phyloP scores from a whole-genome alignment of 2,113 vertebrate species.

The Pedetes capensis region DNA sequence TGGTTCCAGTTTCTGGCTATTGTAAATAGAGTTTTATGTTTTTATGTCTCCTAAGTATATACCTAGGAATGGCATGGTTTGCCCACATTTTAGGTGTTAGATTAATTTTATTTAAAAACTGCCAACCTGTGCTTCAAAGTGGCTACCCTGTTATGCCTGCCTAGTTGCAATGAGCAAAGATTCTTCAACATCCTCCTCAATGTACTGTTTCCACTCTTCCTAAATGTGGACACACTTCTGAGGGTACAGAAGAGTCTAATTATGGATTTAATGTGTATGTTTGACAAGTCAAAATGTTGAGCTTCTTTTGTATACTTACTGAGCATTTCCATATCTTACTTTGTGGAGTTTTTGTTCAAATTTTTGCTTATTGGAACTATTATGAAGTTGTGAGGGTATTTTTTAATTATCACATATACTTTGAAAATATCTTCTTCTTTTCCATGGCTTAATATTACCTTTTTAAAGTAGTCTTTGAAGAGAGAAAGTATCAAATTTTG shows the following conservation, averaged over 20 bases:
- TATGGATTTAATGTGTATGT: not conserved
- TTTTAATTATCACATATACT: not conserved
- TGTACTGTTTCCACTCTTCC: not conserved
- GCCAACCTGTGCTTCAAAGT: not conserved
- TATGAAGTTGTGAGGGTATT: not conserved
- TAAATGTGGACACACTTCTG: rapidly evolving
- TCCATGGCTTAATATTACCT: not conserved
- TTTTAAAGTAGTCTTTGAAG: not conserved
- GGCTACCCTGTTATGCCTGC: too few species aligned
- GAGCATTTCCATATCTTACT: not conserved
- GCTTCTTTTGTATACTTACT: not conserved
- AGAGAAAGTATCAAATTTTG: not conserved
- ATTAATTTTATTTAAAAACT: not conserved
- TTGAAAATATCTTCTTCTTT: not conserved
- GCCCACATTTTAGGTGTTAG: not conserved
- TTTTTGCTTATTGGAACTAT: not conserved
- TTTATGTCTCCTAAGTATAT: not conserved
- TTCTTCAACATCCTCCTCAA: not conserved
- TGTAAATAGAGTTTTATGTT: not conserved
- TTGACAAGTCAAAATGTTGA: not conserved
- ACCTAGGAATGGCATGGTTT: not conserved
- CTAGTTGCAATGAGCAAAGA: not conserved
- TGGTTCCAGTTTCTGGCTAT: not conserved
- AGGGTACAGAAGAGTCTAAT: too few species aligned
- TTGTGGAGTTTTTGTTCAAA: not conserved